Evolutionary conservation across 35 echinoderm and acorn worm species (phyloP), one percentile per base, ranked within the genome.

Genomic region (Ophiothrix spiculata): DNA sequence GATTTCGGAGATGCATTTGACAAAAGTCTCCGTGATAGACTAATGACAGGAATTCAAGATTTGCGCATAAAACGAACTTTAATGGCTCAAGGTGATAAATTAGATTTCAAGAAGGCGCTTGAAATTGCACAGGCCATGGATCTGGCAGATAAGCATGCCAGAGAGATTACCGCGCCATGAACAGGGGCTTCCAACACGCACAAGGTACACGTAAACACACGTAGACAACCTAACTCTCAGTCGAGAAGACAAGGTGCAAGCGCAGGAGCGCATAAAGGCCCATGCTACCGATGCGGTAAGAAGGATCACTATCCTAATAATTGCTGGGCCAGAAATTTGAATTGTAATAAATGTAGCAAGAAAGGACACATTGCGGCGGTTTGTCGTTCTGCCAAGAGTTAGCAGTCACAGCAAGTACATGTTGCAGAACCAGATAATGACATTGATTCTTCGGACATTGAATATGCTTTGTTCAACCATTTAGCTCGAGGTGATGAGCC

Each of bases 331-430:
- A 74, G 81, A 39, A 45, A 80, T 54, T 84, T 84, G 35, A 84
- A 25, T 19, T 88, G 86, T 49, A 54, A 87, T 39, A 64, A 83
- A 23, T 92, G 86, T 83, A 77, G 76, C 21, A 88, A 92, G 42
- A 56, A 54, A 56, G 86, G 91, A 19, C 86, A 88, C 29, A 84
- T 82, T 32, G 79, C 83, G 37, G 81, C 80, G 64, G 81, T 79
- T 14, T 88, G 91, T 36, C 45, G 45, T 54, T 21, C 8, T 11
- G 21, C 8, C 8, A 54, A 54, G 21, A 54, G 8, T 11, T 8
- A 54, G 21, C 8, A 21, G 45, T 21, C 8, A 21, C 8, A 8
- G 21, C 45, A 54, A 54, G 45, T 54, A 54, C 45, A 54, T 54
- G 45, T 54, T 8, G 45, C 21, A 11, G 45, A 54, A 54, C n/a